Conservation (phyloP, 2,888 invertebrate genomes). For the Spilarctia lutea region DNA sequence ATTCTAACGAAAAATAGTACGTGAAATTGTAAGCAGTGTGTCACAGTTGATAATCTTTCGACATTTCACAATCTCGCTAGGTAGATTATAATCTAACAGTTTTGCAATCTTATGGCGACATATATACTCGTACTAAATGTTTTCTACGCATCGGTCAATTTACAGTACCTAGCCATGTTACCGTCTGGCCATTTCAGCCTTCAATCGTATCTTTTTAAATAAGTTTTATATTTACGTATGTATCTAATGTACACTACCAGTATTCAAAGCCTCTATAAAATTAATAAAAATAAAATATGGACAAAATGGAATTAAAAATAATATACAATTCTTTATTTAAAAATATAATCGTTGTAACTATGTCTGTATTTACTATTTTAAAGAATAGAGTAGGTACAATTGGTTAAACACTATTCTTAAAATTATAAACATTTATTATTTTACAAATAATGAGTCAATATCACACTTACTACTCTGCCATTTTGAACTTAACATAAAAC, state of each 20-base stretch:
- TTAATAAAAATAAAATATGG: constrained; percentile 16
- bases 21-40: no score
- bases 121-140: no score
- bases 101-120: no score
- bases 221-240: constrained; percentile 25
- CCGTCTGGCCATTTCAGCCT: constrained; percentile 19
- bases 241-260: constrained; percentile 23
- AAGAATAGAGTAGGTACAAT: constrained; percentile 2
- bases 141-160: constrained; percentile 29
- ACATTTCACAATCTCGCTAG: no score
- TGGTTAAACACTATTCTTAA: constrained; percentile 12
- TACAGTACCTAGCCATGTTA: constrained; percentile 26
- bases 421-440: background rate
- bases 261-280: constrained; percentile 37
- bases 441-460: constrained; percentile 9
- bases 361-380: background rate
- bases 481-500: constrained; percentile 36
- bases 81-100: no score
- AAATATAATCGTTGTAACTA: background rate
- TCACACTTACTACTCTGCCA: constrained; percentile 23
- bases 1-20: no score
- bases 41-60: no score
- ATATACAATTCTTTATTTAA: constrained; percentile 14
- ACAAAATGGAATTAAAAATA: constrained; percentile 9
- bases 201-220: constrained; percentile 16